A percentile compares a stretch with the other conserved stretches of the same genome.
Conservation (phyloP, 92 coral and sea anemone species). For the Ricordea florida region DNA sequence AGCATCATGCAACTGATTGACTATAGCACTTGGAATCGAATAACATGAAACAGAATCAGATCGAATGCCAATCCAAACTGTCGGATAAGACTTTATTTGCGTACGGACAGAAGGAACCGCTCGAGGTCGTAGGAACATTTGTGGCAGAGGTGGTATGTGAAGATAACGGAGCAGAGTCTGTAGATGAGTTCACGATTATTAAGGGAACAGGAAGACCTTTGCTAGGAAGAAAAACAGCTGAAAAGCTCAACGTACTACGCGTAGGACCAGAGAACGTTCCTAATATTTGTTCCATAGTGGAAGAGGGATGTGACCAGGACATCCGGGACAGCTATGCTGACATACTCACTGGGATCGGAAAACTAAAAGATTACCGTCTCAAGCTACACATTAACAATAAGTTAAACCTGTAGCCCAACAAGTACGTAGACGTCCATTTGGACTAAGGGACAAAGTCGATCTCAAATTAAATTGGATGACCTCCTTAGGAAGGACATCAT, state of each 20-base stretch:
- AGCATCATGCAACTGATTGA: slow-evolving; percentile 25
- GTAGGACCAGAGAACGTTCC: slow-evolving; percentile 8
- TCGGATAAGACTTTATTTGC: background rate
- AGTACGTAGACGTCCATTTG: slow-evolving; percentile 13
- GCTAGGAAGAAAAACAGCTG: slow-evolving; percentile 33
- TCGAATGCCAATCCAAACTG: slow-evolving; percentile 19
- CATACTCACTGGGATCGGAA: slow-evolving; percentile 41
- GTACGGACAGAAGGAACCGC: background rate
- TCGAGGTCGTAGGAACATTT: slow-evolving; percentile 3
- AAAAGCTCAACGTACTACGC: background rate
- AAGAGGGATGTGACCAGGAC: slow-evolving; percentile 7
- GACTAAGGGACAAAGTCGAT: slow-evolving; percentile 30
- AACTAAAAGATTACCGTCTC: slow-evolving; percentile 8
- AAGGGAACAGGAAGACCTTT: slow-evolving; percentile 17
- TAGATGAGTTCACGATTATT: slow-evolving; percentile 37
- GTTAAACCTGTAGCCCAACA: slow-evolving; percentile 17
- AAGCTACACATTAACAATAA: slow-evolving; percentile 6
- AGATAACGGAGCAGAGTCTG: background rate
- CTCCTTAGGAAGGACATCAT: background rate
- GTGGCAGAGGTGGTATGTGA: background rate
- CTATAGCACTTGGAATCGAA: slow-evolving; percentile 15
- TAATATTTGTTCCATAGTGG: background rate
- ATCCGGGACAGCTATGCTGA: too few relatives aligned
- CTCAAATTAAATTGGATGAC: slow-evolving; percentile 5
- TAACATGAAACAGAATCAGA: slow-evolving; percentile 7